Conservation (phyloP, 2,888 invertebrate species). For the Slavum lentiscoides region DNA sequence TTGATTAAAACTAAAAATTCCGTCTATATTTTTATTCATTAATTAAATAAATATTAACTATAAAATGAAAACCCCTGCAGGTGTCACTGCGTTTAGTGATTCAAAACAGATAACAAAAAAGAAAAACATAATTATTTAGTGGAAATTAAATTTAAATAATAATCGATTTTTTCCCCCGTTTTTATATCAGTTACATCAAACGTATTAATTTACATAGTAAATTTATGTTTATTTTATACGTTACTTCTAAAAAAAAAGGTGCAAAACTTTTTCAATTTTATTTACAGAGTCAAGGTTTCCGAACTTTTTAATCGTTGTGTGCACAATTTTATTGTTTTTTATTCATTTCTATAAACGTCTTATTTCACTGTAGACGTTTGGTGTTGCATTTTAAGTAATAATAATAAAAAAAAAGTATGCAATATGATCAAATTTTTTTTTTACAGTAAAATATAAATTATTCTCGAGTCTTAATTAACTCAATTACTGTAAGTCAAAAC, state of each 20-base stretch:
- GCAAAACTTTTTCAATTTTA: not conserved
- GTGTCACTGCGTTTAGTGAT: not conserved
- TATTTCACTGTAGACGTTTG: not conserved
- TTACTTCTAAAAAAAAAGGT: not conserved
- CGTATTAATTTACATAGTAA: not conserved
- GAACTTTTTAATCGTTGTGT: conserved; percentile 10
- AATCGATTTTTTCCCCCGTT: not conserved
- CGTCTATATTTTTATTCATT: too few species aligned
- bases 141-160: conserved; percentile 10
- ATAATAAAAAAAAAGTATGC: not conserved
- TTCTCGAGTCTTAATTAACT: not conserved
- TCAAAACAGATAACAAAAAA: not conserved
- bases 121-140: not conserved
- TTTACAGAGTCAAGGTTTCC: not conserved
- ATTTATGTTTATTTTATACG: not conserved
- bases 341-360: not conserved
- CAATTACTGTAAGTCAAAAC: not conserved
- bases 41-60: too few species aligned
- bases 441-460: not conserved
- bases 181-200: not conserved
- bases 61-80: too few species aligned
- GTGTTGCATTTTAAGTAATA: conserved; percentile 1
- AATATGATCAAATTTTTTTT: conserved; percentile 2
- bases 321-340: not conserved
- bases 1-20: too few species aligned